Evolutionary conservation across 1,140 invertebrate species (phyloP).

Genomic region (Hyphantria cunea): DNA sequence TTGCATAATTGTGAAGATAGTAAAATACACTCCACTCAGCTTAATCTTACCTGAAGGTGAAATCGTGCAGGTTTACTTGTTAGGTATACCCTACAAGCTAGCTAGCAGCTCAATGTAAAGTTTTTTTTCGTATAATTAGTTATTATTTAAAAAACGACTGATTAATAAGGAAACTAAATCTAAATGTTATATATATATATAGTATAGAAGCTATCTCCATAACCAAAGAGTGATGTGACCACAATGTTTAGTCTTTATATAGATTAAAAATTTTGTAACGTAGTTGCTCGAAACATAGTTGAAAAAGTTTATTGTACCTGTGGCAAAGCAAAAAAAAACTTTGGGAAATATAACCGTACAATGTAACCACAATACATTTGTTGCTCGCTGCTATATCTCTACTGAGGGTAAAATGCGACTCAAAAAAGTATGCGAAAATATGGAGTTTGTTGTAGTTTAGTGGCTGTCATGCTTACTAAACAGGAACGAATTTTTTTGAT

Average conservation of each 20-base stretch:
- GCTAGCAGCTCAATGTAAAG: too few species aligned
- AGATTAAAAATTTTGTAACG: neutral
- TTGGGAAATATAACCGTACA: slow-evolving; percentile 1
- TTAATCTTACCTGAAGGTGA: too few species aligned
- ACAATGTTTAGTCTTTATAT: neutral
- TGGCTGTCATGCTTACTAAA: slow-evolving; percentile 28
- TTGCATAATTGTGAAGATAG: too few species aligned
- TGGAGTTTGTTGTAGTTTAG: slow-evolving; percentile 4
- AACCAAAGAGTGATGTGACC: neutral
- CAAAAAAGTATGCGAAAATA: slow-evolving; percentile 9
- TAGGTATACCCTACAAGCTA: too few species aligned
- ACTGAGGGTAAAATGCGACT: slow-evolving; percentile 16
- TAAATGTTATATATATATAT: too few species aligned
- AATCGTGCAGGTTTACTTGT: too few species aligned
- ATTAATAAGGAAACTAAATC: too few species aligned
- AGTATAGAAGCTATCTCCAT: too few species aligned
- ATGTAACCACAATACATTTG: slow-evolving; percentile 19
- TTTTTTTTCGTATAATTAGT: too few species aligned
- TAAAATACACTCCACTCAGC: too few species aligned
- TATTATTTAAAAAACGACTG: too few species aligned
- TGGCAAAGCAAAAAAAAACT: slow-evolving; percentile 6
- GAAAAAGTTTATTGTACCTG: slow-evolving; percentile 7
- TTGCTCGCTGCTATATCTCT: neutral
- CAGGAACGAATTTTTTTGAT: slow-evolving; percentile 13
- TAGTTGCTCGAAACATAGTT: slow-evolving; percentile 10